phyloP scores from a whole-genome alignment of 2,113 vertebrate genomes.

The Galemys pyrenaicus region DNA sequence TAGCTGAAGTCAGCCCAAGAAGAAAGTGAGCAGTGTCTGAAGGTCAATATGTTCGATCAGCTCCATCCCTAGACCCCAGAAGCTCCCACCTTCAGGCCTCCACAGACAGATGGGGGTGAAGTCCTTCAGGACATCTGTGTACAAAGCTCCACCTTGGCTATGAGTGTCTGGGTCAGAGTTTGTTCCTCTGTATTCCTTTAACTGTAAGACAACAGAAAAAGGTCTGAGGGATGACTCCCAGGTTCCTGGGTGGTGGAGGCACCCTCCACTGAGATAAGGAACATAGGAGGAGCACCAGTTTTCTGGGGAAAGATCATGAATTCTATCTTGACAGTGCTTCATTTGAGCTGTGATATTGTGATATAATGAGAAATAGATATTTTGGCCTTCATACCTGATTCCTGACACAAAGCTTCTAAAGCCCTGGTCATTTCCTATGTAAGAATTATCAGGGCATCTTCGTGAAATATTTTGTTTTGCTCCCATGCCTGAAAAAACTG shows the following conservation, averaged over 20 bases:
- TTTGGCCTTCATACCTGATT: not conserved
- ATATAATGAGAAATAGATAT: not conserved
- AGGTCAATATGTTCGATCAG: too few relatives aligned
- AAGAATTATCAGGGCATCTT: not conserved
- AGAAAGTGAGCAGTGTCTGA: too few relatives aligned
- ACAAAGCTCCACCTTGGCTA: too few relatives aligned
- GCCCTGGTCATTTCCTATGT: not conserved
- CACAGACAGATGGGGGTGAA: too few relatives aligned
- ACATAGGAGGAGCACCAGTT: not conserved
- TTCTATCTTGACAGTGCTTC: not conserved
- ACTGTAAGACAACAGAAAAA: not conserved
- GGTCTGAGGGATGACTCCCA: not conserved
- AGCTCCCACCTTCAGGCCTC: too few relatives aligned
- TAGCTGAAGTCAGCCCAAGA: too few relatives aligned
- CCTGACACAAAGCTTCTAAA: not conserved
- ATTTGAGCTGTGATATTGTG: not conserved
- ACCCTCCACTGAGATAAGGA: not conserved
- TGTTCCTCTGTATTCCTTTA: too few relatives aligned
- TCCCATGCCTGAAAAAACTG: too few relatives aligned
- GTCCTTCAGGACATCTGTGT: too few relatives aligned
- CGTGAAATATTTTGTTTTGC: too few relatives aligned
- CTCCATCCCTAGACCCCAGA: too few relatives aligned
- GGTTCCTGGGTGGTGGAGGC: not conserved
- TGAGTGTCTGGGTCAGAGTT: too few relatives aligned
- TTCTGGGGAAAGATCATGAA: not conserved